Evolutionary conservation across 2,113 vertebrate genomes (phyloP), one percentile per base, ranked within the genome.

Genomic region (Choloepus hoffmanni): DNA sequence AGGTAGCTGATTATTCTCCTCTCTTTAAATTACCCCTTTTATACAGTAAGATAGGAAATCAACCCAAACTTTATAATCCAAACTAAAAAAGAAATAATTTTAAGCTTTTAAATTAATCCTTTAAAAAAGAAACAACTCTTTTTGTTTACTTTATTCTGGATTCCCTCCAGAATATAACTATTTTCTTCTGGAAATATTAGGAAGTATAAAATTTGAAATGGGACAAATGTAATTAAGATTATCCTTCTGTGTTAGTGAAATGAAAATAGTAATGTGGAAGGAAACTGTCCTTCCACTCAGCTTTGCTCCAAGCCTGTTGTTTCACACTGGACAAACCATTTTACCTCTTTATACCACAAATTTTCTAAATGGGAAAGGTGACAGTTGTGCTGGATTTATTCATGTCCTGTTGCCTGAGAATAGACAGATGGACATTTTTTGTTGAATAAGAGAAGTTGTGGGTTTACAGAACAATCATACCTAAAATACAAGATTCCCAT

Each of bases 61-160:
- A 14, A 23, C 14, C 28, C 23, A 85, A 86, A 77, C 19, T 55
- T 48, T 45, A 68, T 77, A 90, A 70, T 16, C 15, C 30, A 50
- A 83, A 90, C 70, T 60, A 82, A 15, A 53, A 55, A 90, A 93
- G 24, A 67, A 68, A 91, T 50, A n/a, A 84, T 67, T 48, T 60
- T 7, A 87, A 76, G 15, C 3, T 82, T 85, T 62, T 53, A 78
- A 88, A 33, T 55, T 89, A 77, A 55, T 8, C 26, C 26, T 73
- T 82, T 68, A 30, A 55, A 63, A 43, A 58, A 58, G 11, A 16
- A 58, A 58, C 55, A 67, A 21, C 40, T 50, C 23, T 62, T 62
- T 82, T 55, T 73, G 58, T 58, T 60, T 62, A 60, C 7, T 50
- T 81, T 87, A 30, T 63, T 40, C 14, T 16, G 13, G 74, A 73